A percentile compares a stretch with the other conserved stretches of the same genome.
Evolutionary conservation across 2,797 vertebrate species (phyloP).

Genomic region (Lutjanus argentimaculatus): DNA sequence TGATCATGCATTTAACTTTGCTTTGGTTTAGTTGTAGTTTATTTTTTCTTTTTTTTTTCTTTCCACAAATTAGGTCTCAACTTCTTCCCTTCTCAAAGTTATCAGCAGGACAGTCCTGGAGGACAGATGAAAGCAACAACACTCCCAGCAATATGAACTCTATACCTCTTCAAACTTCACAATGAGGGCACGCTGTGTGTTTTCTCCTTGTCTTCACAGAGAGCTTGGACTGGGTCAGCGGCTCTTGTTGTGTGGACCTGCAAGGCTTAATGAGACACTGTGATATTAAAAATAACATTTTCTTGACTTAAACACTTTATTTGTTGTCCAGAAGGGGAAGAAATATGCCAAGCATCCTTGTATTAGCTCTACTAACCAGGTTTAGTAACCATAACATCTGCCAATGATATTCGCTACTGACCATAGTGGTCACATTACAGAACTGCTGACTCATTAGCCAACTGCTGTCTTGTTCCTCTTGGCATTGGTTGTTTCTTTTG

Average conservation of each 20-base stretch:
- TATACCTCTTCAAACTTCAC: neutral
- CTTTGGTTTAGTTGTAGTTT: neutral
- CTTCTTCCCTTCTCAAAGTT: neutral
- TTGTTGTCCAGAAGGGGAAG: neutral
- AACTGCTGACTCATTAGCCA: slow-evolving; percentile 27
- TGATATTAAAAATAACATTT: neutral
- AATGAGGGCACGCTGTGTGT: neutral
- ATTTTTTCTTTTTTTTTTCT: neutral
- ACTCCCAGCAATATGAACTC: neutral
- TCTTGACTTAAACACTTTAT: neutral
- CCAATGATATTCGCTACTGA: slow-evolving; percentile 8
- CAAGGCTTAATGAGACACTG: slow-evolving; percentile 4
- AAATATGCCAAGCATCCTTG: neutral
- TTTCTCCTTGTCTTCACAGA: neutral
- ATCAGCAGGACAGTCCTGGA: neutral
- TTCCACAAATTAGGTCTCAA: neutral
- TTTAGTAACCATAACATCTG: slow-evolving; percentile 13
- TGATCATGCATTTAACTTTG: neutral
- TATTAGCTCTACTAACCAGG: slow-evolving; percentile 8
- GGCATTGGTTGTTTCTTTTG: slow-evolving; percentile 6
- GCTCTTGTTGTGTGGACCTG: neutral
- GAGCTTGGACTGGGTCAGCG: neutral
- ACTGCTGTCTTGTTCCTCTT: slow-evolving; percentile 21
- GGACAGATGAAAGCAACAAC: slow-evolving; percentile 9
- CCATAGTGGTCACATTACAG: slow-evolving; percentile 11